A percentile compares a stretch with the other conserved stretches of the same genome.
These are phyloP conservation scores for Cyanoliseus patagonus DNA, from an alignment of 2,113 vertebrate species.

Conservation along the genomic window DNA sequence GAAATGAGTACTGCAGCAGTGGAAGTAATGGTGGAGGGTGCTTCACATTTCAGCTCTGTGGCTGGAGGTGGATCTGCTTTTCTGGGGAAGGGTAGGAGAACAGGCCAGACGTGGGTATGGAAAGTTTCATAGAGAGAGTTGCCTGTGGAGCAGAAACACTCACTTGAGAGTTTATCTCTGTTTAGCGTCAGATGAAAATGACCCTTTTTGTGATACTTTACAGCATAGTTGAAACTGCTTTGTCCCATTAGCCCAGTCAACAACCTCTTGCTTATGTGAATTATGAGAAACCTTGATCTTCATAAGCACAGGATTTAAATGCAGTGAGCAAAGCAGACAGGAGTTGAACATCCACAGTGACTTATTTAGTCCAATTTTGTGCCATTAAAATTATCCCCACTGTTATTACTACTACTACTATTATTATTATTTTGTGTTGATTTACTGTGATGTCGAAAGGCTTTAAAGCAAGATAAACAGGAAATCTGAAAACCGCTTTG, in stretches of 20 bases:
- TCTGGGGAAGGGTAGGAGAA: background rate
- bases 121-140: background rate
- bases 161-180: background rate
- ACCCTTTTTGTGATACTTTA: background rate
- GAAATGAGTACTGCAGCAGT: background rate
- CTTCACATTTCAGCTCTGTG: background rate
- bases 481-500: background rate
- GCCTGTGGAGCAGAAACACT: background rate
- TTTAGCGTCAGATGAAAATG: background rate
- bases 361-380: background rate
- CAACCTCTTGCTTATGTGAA: background rate
- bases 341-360: background rate
- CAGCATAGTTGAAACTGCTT: background rate
- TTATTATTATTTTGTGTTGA: background rate
- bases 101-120: background rate
- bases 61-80: background rate
- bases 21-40: background rate
- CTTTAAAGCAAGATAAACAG: background rate
- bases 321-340: background rate
- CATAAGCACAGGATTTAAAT: background rate
- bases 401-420: background rate
- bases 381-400: background rate
- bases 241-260: background rate
- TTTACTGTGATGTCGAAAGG: background rate
- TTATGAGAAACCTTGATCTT: background rate